These are phyloP conservation scores for Pampus argenteus DNA, from an alignment of 2,797 vertebrate species.

Conservation along the genomic window DNA sequence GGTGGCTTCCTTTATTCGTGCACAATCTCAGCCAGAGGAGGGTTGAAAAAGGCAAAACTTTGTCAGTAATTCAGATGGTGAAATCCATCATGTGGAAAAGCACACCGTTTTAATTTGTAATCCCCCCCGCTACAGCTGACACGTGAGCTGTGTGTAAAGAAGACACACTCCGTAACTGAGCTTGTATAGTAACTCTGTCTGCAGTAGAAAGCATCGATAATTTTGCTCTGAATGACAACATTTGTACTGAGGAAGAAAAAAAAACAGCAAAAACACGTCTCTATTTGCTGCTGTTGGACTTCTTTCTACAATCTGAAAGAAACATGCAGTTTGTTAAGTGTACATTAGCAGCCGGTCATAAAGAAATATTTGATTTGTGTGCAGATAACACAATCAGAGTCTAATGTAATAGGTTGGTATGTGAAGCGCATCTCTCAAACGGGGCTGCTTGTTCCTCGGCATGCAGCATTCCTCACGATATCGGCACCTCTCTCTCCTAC, in stretches of 20 bases:
- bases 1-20: conserved; percentile 6
- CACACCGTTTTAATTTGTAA: conserved; percentile 17
- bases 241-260: neutral
- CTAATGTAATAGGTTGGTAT: conserved; percentile 32
- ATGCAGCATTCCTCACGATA: neutral
- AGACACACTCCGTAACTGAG: conserved; percentile 14
- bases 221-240: conserved; percentile 3
- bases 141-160: neutral
- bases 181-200: neutral
- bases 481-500: neutral
- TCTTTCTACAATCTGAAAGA: neutral
- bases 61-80: conserved; percentile 8
- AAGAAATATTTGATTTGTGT: conserved; percentile 41
- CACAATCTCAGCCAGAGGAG: neutral
- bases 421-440: conserved; percentile 1
- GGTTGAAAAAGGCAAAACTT: conserved; percentile 28
- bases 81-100: conserved; percentile 38
- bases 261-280: neutral
- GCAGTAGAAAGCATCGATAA: neutral
- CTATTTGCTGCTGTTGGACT: neutral
- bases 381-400: conserved; percentile 28
- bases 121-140: neutral
- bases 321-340: neutral
- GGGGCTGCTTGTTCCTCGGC: conserved; percentile 16
- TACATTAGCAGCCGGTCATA: neutral